A percentile compares a stretch with the other conserved stretches of the same genome.
Evolutionary conservation across 2,797 vertebrate species (phyloP).

Genomic region (Lycodopsis pacificus): DNA sequence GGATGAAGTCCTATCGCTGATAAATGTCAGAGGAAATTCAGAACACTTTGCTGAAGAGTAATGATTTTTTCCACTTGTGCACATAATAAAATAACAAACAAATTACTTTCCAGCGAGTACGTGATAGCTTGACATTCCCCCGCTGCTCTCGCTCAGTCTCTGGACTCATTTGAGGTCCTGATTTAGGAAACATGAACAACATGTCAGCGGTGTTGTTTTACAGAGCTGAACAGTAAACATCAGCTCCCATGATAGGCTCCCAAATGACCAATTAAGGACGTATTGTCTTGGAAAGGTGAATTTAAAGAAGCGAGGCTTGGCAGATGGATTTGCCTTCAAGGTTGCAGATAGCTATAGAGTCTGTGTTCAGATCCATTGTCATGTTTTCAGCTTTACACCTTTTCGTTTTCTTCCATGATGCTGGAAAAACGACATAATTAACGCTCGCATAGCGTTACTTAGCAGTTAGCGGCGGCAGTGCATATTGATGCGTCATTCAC

Average conservation of each 20-base stretch:
- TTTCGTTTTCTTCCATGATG: not conserved
- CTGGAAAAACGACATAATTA: conserved; percentile 21
- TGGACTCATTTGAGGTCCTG: conserved; percentile 59
- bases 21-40: conserved; percentile 52
- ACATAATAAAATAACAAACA: conserved; percentile 63
- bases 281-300: conserved; percentile 67
- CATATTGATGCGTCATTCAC: conserved; percentile 28
- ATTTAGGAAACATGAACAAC: conserved; percentile 59
- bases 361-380: conserved; percentile 6
- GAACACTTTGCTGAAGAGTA: conserved; percentile 43
- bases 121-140: conserved; percentile 60
- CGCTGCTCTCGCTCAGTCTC: conserved; percentile 48
- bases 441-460: conserved; percentile 6
- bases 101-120: conserved; percentile 69
- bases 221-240: conserved; percentile 78
- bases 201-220: conserved; percentile 69
- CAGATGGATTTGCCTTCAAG: conserved; percentile 36
- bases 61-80: conserved; percentile 66
- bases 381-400: not conserved
- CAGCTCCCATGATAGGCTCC: conserved; percentile 67
- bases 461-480: not conserved
- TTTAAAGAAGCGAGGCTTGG: conserved; percentile 55
- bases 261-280: conserved; percentile 81
- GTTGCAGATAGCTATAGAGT: conserved; percentile 1
- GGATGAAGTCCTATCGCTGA: conserved; percentile 17